These are phyloP conservation scores for Entosphenus tridentatus DNA, from an alignment of 2,113 vertebrate species.

Conservation along the genomic window DNA sequence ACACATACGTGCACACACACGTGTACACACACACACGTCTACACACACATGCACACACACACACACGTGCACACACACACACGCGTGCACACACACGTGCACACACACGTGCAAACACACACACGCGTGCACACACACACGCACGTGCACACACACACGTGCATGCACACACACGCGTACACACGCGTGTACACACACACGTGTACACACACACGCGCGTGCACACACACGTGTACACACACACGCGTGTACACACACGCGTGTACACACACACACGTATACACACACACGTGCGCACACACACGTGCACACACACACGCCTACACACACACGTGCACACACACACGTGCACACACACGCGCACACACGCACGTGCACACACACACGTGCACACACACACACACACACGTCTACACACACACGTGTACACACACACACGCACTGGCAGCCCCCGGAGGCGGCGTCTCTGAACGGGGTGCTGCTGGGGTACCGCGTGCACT, in stretches of 20 bases:
- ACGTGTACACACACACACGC: background rate
- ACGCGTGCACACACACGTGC: background rate
- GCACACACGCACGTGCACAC: background rate
- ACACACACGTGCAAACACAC: background rate
- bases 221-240: background rate
- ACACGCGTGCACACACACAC: background rate
- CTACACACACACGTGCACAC: background rate
- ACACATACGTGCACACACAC: background rate
- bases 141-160: background rate
- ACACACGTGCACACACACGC: background rate
- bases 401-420: background rate
- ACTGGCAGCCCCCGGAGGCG: slow-evolving; percentile 35
- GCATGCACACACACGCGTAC: background rate
- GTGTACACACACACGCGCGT: background rate
- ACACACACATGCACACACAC: background rate
- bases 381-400: background rate
- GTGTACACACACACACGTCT: background rate
- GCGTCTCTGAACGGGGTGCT: slow-evolving; percentile 55
- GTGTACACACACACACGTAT: background rate
- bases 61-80: background rate
- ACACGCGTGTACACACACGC: background rate
- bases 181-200: background rate
- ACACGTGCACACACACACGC: background rate
- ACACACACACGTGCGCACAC: background rate
- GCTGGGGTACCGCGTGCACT: slow-evolving; percentile 68